Percentiles rank a stretch among this genome's conserved stretches.
Conservation (phyloP, 1,140 invertebrate species). For the Saccostrea cuccullata region DNA sequence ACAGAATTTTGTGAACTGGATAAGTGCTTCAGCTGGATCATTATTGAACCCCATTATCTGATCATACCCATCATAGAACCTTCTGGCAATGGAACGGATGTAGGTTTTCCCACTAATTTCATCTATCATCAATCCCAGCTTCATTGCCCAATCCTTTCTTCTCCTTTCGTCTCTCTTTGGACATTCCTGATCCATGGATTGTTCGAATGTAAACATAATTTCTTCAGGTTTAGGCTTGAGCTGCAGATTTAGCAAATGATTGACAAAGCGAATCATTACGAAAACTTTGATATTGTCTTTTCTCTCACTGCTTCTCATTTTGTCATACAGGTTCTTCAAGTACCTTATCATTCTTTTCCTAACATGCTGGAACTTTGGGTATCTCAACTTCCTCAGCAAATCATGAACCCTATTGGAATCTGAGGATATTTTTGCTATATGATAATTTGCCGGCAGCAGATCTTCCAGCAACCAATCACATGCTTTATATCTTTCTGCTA, state of each 20-base stretch:
- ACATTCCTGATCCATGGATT: background rate
- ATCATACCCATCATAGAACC: slow-evolving; percentile 61
- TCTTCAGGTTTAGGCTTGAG: slow-evolving; percentile 1
- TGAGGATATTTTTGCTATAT: slow-evolving; percentile 2
- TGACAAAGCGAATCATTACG: slow-evolving; percentile 23
- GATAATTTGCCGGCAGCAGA: slow-evolving; percentile 47
- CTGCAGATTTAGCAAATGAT: slow-evolving; percentile 33
- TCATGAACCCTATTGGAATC: background rate
- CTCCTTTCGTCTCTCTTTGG: background rate
- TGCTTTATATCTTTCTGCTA: slow-evolving; percentile 50
- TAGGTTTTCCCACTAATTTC: slow-evolving; percentile 15
- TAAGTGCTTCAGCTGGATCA: slow-evolving; percentile 63
- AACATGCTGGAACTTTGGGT: background rate
- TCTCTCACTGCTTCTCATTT: slow-evolving; percentile 20
- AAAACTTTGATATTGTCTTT: slow-evolving; percentile 40
- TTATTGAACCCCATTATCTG: slow-evolving; percentile 40
- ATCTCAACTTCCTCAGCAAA: background rate
- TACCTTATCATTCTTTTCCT: slow-evolving; percentile 14
- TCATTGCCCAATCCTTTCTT: background rate
- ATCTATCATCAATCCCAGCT: background rate
- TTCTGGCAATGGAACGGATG: slow-evolving; percentile 53
- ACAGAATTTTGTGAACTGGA: slow-evolving; percentile 66
- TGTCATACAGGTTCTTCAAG: background rate
- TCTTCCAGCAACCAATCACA: slow-evolving; percentile 52
- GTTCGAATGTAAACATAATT: slow-evolving; percentile 43